Base-by-base conservation (phyloP, 1,140 invertebrate genomes). In the Lutraria rhynchaena region DNA sequence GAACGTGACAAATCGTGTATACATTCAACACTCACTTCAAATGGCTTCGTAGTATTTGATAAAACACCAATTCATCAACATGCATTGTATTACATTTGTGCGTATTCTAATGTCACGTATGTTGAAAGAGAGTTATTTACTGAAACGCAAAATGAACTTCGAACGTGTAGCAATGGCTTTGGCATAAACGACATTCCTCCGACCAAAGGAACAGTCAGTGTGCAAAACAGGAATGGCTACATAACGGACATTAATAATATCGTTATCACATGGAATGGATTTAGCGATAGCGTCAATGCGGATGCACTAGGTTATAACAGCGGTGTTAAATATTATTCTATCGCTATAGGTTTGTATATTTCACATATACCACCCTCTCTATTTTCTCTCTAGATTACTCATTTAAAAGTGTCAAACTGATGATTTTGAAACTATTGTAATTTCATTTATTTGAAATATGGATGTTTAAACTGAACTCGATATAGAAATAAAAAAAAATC, bases 81-180 rank as follows among this genome's bases (percentile, higher is more conserved):
- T 35, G 41, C 19, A 3, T 15, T 53, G 46, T 71, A 71, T 35
- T 83, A 61, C 29, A 71, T 83, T 22, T 83, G 81, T 63, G 74
- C 63, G 13, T 69, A 63, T 31, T 67, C 57, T 22, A 61, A 58
- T n/a, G n/a, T 37, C 15, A 67, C 63, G 29, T 41, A 24, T n/a
- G 35, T 67, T 0, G 27, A 22, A 24, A 67, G 76, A 35, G 55
- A 80, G 15, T 4, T 37, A n/a, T 70, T 70, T 29, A 46, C 41
- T 9, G 76, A 80, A 55, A 41, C 24, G n/a, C 67, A 70, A 1
- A 29, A 53, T n/a, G 55, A 80, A 83, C 60, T 77, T n/a, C 31
- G 27, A 19, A 63, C 51, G 9, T 84, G 83, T 35, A 84, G 83
- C 57, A 57, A 84, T 58, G 83, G 83, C 1, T 73, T 84, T 44